Evolutionary conservation across 2,113 vertebrate genomes (phyloP), one percentile per base, ranked within the genome.

Genomic region (Neotoma lepida): DNA sequence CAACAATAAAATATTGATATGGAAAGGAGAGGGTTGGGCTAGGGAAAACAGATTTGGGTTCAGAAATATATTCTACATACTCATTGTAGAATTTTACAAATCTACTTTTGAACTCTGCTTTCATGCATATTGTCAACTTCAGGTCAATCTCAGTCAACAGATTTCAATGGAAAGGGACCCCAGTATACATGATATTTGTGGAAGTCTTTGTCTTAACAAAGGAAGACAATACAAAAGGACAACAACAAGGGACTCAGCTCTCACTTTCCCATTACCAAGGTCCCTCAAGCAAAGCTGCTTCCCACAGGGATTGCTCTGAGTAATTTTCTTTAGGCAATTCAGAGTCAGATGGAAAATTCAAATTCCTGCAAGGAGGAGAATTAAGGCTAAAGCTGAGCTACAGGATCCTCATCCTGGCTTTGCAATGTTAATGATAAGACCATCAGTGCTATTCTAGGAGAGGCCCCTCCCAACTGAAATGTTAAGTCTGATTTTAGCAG

Each of bases 231-330:
- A 41, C n/a, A 4, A 28, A n/a, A 78, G 78, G 30, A 54, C 2
- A 76, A 44, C 54, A 88, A 61, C 8, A 77, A 93, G 64, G 24
- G 46, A 33, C n/a, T 61, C 30, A 80, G 33, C 17, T 6, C 28
- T 46, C 18, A 33, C 30, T 81, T 84, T 81, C 70, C 41, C 18
- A 78, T 73, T 89, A 54, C 4, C 78, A 86, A 24, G 30, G 30
- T 68, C 63, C 41, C 74, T 93, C 41, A 86, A 82, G 56, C 64
- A 90, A 88, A 93, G 35, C 49, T 84, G 28, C 39, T 41, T 92
- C 46, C 85, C 68, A 76, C 33, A 56, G 46, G 46, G 49, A 89
- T 89, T 88, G 28, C 46, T 64, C 51, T 84, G 84, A 33, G 28
- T 91, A 74, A 56, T 86, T 0, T 58, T 66, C 73, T 86, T 85